Evolutionary conservation across 2,797 vertebrate species (phyloP), one percentile per base, ranked within the genome.

Genomic region (Coranthus polyacanthus): DNA sequence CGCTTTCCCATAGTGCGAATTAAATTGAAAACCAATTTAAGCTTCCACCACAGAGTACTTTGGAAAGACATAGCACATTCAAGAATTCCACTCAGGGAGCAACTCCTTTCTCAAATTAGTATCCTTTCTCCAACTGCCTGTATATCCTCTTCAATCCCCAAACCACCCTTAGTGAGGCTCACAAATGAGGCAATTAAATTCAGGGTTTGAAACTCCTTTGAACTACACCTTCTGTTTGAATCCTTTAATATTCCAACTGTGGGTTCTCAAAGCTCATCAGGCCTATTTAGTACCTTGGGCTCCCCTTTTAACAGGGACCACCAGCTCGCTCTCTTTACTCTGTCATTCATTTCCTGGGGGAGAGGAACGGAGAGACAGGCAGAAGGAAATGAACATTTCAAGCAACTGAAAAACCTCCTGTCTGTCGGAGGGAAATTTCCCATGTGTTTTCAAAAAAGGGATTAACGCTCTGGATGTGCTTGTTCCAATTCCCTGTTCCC

Each of bases 111-210:
- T 71, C 50, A 78, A 75, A 80, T 81, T 64, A 74, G 72, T 76
- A 56, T 81, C 57, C 72, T 72, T 74, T 81, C 56, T 84, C 68
- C 63, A 50, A 70, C 45, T 45, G 50, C 72, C 59, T 49, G 72
- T 32, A 44, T 65, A 64, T 80, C 47, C 74, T 73, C 62, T 80
- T 79, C 58, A 86, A 82, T 79, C 73, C 78, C 56, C 43, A 38
- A 66, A 65, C 81, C 73, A 12, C 68, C 68, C 57, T 79, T 41
- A 67, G 64, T 68, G 72, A 83, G 32, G 77, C 75, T 81, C 80
- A 71, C 82, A 85, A 90, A 90, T 78, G 81, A 88, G 80, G 80
- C 86, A 89, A 90, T 90, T 92, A 87, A 83, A 91, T 76, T 73
- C 61, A 67, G 72, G 50, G 68, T 72, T 84, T 88, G 36, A 71